A percentile compares a stretch with the other conserved stretches of the same genome.
These are phyloP conservation scores for Gastrophysa polygoni DNA, from an alignment of 2,888 invertebrate genomes.

Conservation along the genomic window DNA sequence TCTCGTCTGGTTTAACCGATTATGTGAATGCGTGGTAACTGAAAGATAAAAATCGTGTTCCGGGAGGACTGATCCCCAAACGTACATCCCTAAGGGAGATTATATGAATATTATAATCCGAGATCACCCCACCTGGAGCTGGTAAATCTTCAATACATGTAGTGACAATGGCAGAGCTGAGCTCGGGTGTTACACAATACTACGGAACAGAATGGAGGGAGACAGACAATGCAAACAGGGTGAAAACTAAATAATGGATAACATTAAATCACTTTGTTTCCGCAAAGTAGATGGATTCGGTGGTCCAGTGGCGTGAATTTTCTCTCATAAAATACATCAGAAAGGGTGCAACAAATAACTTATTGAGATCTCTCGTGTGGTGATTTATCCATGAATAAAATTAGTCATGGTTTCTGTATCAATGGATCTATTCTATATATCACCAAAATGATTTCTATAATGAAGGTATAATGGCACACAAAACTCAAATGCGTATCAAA, in stretches of 20 bases:
- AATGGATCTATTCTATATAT: no score
- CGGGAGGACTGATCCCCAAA: neutral
- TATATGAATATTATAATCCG: neutral
- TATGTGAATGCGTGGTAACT: neutral
- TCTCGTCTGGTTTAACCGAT: neutral
- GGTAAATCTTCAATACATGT: neutral
- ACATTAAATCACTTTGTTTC: constrained; percentile 16
- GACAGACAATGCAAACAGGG: constrained; percentile 7
- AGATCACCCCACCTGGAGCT: neutral
- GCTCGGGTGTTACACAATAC: neutral
- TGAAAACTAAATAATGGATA: constrained; percentile 14
- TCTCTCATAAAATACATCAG: no score
- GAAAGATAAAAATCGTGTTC: neutral
- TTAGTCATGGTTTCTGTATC: no score
- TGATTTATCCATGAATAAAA: no score
- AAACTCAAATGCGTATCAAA: no score
- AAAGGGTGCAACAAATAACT: no score
- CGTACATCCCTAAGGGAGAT: neutral
- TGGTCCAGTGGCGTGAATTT: neutral
- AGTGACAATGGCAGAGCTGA: neutral
- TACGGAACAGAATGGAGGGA: constrained; percentile 6
- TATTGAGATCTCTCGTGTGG: no score
- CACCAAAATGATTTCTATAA: no score
- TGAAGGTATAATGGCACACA: no score
- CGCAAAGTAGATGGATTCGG: constrained; percentile 1